Conservation (phyloP, 2,797 vertebrate genomes). For the Podarcis siculus region DNA sequence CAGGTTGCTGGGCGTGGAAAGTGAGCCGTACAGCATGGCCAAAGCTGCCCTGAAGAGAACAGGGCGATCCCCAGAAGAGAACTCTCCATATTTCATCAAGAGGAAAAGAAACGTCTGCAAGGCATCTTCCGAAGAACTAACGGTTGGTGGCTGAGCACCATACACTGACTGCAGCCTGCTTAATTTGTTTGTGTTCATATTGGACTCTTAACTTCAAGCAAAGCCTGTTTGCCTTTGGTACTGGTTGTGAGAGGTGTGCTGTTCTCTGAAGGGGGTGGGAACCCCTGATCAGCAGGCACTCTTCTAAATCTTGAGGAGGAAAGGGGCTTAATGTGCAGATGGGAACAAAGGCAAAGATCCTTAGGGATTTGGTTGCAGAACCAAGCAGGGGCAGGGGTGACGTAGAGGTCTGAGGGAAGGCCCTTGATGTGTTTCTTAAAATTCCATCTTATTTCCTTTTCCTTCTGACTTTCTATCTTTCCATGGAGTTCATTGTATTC, state of each 20-base stretch:
- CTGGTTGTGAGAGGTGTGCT: not conserved
- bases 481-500: not conserved
- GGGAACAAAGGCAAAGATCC: not conserved
- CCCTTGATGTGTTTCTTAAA: not conserved
- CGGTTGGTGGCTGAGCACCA: conserved; percentile 46
- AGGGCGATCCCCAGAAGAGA: conserved; percentile 84
- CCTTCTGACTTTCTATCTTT: not conserved
- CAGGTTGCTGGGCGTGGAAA: conserved; percentile 80
- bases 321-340: no score
- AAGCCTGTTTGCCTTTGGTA: not conserved
- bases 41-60: conserved; percentile 82
- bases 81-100: conserved; percentile 84
- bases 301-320: not conserved
- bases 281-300: not conserved
- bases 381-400: not conserved
- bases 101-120: conserved; percentile 83
- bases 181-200: not conserved
- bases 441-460: not conserved
- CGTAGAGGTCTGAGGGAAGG: not conserved
- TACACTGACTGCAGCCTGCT: rapidly evolving
- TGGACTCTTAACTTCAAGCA: not conserved
- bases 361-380: no score
- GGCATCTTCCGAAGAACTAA: conserved; percentile 42
- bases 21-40: conserved; percentile 64
- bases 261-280: not conserved